These are phyloP conservation scores for Gasterosteus nipponicus DNA, from an alignment of 2,113 vertebrate genomes.

Conservation along the genomic window DNA sequence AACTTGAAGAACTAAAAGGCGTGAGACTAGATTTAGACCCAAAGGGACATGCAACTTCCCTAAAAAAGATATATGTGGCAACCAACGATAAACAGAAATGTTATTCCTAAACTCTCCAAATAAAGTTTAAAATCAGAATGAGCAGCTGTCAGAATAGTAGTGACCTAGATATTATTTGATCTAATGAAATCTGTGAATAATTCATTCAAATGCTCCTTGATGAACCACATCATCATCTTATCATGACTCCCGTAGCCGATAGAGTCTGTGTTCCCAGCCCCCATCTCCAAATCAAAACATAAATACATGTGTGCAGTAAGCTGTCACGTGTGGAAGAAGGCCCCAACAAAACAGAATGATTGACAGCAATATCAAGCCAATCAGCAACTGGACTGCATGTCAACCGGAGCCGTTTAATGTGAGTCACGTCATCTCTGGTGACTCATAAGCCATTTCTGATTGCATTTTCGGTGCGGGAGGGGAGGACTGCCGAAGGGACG, in stretches of 20 bases:
- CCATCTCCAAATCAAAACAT: conserved; percentile 78
- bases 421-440: background rate
- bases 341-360: conserved; percentile 67
- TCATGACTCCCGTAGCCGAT: background rate
- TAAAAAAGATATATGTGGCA: background rate
- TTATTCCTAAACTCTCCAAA: background rate
- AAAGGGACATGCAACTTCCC: background rate
- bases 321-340: conserved; percentile 76
- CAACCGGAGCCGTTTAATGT: conserved; percentile 59
- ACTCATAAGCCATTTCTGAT: background rate
- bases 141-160: background rate
- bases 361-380: conserved; percentile 63
- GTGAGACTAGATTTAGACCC: background rate
- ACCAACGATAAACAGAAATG: background rate
- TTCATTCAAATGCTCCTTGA: background rate
- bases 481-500: too few relatives aligned
- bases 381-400: conserved; percentile 66
- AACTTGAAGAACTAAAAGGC: background rate
- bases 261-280: conserved; percentile 27
- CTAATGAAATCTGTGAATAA: background rate
- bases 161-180: conserved; percentile 5
- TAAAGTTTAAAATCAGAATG: background rate
- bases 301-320: conserved; percentile 74
- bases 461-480: background rate
- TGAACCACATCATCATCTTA: background rate